Evolutionary conservation across 92 coral and sea anemone species (phyloP).

Genomic region (Parazoanthus darwini): DNA sequence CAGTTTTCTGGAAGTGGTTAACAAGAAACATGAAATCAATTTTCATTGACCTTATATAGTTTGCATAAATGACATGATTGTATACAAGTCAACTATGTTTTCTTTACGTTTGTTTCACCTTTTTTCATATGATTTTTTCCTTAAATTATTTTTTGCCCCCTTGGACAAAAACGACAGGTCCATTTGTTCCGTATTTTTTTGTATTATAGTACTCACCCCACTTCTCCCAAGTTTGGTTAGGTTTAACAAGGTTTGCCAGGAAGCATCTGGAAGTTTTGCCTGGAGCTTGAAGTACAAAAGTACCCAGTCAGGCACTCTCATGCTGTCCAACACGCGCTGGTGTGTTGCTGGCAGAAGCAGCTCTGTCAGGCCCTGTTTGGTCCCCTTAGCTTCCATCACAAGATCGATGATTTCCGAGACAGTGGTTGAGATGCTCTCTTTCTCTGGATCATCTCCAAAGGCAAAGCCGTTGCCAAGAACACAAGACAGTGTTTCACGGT

Average conservation of each 20-base stretch:
- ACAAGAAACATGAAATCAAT: too few relatives aligned
- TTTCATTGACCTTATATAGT: too few relatives aligned
- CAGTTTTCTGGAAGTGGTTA: too few relatives aligned
- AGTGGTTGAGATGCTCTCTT: neutral
- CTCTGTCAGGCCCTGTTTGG: slow-evolving; percentile 1
- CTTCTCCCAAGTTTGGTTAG: neutral
- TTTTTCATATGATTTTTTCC: too few relatives aligned
- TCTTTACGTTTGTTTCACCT: too few relatives aligned
- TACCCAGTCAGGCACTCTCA: neutral
- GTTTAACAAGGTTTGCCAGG: slow-evolving; percentile 11
- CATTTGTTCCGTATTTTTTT: neutral
- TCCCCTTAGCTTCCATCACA: slow-evolving; percentile 5
- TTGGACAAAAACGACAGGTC: too few relatives aligned
- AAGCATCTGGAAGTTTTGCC: too few relatives aligned
- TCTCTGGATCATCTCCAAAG: slow-evolving; percentile 39
- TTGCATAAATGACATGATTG: too few relatives aligned
- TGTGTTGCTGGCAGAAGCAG: slow-evolving; percentile 2
- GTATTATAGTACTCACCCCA: slow-evolving; percentile 1
- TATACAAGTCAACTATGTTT: too few relatives aligned
- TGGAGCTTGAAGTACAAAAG: too few relatives aligned
- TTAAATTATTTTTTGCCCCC: too few relatives aligned
- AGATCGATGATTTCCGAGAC: neutral
- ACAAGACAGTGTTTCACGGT: slow-evolving; percentile 27
- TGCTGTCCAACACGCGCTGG: slow-evolving; percentile 18
- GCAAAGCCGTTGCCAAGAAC: slow-evolving; percentile 34